Base-by-base conservation (phyloP, 2,888 invertebrate genomes). In the Diplazon laetatorius region DNA sequence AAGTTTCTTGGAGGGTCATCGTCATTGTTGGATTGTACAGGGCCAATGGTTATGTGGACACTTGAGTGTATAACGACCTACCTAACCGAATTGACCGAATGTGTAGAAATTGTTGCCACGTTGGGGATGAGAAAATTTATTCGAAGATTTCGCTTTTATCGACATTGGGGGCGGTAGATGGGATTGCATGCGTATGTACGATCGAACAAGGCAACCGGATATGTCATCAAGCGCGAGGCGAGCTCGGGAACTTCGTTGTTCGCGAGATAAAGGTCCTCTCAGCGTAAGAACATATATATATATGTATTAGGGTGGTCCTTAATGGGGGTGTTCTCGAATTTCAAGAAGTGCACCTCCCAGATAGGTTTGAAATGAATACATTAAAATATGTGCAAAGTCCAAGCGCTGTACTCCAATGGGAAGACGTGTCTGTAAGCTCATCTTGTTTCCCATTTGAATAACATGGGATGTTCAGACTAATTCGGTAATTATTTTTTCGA, bases 111-210 rank as follows among this genome's bases (percentile, higher is more conserved):
- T 14, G 55, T 44, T 55, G 16, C 14, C n/a, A 16, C 50, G 20
- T 42, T 35, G 55, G 12, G 22, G n/a, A 14, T 39, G 16, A 9
- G 14, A 20, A 22, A 55, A 52, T 68, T 55, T 68, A 55, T 42
- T 37, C 25, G 25, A 55, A 52, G 42, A 39, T 42, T 68, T 68
- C n/a, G 16, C 68, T 68, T 68, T 35, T 22, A 57, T 44, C 55
- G 55, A 6, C 55, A 20, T 5, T 1, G 12, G 35, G 16, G 5
- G 9, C 37, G 37, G 14, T 12, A 25, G 9, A 8, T 10, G 9
- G 35, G 6, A 52, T 18, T 1, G 8, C 14, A 14, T 9, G 30
- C n/a, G 4, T 14, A 30, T 14, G 9, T 14, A 48, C 35, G 48
- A 50, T 48, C 20, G 37, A 48, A 63, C 6, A n/a, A 48, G 9